A percentile compares a stretch with the other conserved stretches of the same genome.
These are phyloP conservation scores for Micropterix aruncella DNA, from an alignment of 2,888 invertebrate species.

Conservation along the genomic window DNA sequence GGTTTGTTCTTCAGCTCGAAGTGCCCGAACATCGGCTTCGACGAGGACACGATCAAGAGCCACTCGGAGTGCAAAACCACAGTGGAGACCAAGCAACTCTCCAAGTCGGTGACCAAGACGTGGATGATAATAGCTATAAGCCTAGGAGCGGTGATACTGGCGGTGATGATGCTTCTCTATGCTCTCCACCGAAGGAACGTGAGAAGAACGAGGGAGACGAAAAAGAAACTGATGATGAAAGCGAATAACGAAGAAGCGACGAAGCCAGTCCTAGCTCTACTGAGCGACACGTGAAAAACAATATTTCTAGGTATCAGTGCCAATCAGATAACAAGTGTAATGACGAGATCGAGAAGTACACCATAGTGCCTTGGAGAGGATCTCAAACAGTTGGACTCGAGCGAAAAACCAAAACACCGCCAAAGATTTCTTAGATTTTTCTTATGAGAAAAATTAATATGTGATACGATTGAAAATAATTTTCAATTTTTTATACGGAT, in stretches of 20 bases:
- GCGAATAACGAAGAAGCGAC: neutral
- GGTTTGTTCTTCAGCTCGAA: neutral
- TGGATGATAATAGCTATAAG: conserved; percentile 34
- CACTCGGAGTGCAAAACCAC: neutral
- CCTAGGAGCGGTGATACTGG: conserved; percentile 30
- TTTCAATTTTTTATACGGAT: no score
- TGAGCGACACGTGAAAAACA: no score
- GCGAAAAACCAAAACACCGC: no score
- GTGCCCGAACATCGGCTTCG: neutral
- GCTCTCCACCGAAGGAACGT: conserved; percentile 35
- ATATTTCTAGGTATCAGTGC: no score
- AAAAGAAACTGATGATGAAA: neutral
- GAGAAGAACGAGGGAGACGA: conserved; percentile 23
- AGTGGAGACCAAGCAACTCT: conserved; percentile 1
- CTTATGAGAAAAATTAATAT: no score
- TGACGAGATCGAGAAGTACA: neutral
- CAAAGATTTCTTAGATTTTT: no score
- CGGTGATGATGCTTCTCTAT: conserved; percentile 32
- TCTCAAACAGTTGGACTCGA: no score
- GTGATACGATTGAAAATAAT: no score
- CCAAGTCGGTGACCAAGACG: conserved; percentile 19
- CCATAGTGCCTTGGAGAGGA: no score
- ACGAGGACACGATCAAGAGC: neutral
- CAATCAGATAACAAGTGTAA: neutral
- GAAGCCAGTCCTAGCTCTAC: no score